Base-by-base conservation (phyloP, 1,140 invertebrate species). In the Drosophila ercepeae region DNA sequence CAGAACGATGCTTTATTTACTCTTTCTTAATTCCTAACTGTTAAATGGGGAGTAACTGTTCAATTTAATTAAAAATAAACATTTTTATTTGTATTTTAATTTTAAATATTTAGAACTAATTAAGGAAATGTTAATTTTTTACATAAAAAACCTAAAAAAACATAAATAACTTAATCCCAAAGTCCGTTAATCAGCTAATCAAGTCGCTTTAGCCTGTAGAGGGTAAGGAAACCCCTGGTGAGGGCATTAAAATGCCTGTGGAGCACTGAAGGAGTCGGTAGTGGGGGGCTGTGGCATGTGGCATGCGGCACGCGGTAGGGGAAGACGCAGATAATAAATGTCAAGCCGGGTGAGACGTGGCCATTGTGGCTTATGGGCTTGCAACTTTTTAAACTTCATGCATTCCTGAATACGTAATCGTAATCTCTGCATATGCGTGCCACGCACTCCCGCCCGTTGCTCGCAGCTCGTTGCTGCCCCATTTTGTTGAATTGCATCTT, bases 351-450 rank as follows among this genome's bases (percentile, higher is more conserved):
- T 71, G 78, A 86, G 77, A 86, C 78, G 82, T 88, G 82, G 77
- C 49, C 82, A 88, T 75, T 86, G 81, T 74, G 76, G 81, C 82
- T 86, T 77, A 86, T 79, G 82, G 60, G 81, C 82, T 75, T 86
- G 64, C 54, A 77, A 88, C 63, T 88, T 82, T 82, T 83, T 52
- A 76, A 86, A 63, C 75, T 86, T 64, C 67, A 61, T 86, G 65
- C 72, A 75, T 86, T 73, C 57, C 75, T 76, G 68, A 61, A 86
- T 77, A 67, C 64, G 46, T 77, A 79, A 81, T 73, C 59, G 60
- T 74, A 81, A 69, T 76, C 72, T 74, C 41, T 46, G 65, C 79
- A 84, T 78, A 78, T 78, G 71, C 58, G 34, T 53, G 64, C 67
- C 46, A 73, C 53, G 50, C 57, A 44, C 45, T 63, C 69, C 39